A percentile compares a stretch with the other conserved stretches of the same genome.
These are phyloP conservation scores for Clamator glandarius DNA, from an alignment of 2,797 vertebrate genomes.

Conservation along the genomic window DNA sequence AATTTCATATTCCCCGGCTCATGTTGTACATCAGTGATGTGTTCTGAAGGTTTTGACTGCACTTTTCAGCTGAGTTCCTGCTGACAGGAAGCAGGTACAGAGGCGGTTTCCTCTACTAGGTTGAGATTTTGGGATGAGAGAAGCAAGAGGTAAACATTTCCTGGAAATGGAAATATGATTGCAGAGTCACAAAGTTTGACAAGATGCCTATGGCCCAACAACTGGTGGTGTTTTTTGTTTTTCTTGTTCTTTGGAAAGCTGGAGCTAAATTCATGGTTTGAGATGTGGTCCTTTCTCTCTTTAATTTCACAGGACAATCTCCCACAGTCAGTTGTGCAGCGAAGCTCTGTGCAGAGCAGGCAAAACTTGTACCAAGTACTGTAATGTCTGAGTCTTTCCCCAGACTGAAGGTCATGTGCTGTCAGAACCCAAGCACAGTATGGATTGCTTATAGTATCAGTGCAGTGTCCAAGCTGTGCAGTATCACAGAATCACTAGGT, in stretches of 20 bases:
- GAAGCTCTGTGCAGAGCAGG: neutral
- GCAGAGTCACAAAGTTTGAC: neutral
- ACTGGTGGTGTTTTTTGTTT: neutral
- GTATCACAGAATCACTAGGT: neutral
- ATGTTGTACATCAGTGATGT: neutral
- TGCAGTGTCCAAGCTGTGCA: neutral
- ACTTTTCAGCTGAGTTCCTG: neutral
- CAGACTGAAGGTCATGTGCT: neutral
- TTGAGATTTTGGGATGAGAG: neutral
- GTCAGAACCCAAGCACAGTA: neutral
- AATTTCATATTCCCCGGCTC: fast-evolving
- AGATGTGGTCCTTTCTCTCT: neutral
- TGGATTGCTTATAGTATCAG: neutral
- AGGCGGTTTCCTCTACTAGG: neutral
- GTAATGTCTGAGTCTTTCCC: neutral
- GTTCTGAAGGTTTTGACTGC: neutral
- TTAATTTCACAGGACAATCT: neutral
- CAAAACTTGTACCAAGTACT: neutral
- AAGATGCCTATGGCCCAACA: neutral
- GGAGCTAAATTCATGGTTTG: neutral
- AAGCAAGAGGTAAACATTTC: neutral
- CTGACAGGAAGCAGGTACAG: neutral
- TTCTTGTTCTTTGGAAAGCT: neutral
- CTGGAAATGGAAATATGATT: neutral
- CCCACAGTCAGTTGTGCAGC: neutral